Base-by-base conservation (phyloP, 2,113 vertebrate genomes). In the Ptilorrhoa leucosticta region DNA sequence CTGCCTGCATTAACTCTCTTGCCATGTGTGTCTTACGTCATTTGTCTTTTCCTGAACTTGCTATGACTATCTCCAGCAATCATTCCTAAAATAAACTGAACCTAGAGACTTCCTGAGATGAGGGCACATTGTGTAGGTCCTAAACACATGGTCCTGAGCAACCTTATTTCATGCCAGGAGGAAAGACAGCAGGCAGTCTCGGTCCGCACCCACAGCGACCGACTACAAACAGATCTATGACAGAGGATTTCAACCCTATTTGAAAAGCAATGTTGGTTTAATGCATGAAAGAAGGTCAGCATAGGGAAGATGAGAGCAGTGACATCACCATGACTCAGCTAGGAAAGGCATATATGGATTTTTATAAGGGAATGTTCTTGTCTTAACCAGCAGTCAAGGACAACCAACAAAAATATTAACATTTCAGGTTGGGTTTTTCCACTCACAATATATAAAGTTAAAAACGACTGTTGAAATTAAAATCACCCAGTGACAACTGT, bases 391-490 rank as follows among this genome's bases (percentile, higher is more conserved):
- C 26, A 51, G 89, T 89, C 92, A 95, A 88, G 83, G 93, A 87
- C 23, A 85, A 80, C 42, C 77, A 85, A 89, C 28, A 81, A 83
- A 97, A 97, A 96, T 24, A 77, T 51, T 92, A 95, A 96, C 42
- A 94, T 96, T 96, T 97, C 65, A 78, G 66, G 87, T 40, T 93
- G n/a, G 3, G 1, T 15, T n/a, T 87, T 72, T 68, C 83, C 45
- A 48, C 39, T 57, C 48, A 57, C 64, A 89, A 91, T 82, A 80
- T 65, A 57, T 48, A 87, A 87, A 84, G 42, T 35, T 63, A 89
- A 79, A 97, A 97, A 86, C 57, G 93, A 85, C 91, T 92, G 78
- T 72, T 93, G 27, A 72, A 96, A 93, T 93, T 96, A 66, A 95
- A 97, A 96, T 76, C 16, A 78, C 87, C 95, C 65, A 60, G 60